These are phyloP conservation scores for Xenops minutus DNA, from an alignment of 2,797 vertebrate genomes.

Conservation along the genomic window DNA sequence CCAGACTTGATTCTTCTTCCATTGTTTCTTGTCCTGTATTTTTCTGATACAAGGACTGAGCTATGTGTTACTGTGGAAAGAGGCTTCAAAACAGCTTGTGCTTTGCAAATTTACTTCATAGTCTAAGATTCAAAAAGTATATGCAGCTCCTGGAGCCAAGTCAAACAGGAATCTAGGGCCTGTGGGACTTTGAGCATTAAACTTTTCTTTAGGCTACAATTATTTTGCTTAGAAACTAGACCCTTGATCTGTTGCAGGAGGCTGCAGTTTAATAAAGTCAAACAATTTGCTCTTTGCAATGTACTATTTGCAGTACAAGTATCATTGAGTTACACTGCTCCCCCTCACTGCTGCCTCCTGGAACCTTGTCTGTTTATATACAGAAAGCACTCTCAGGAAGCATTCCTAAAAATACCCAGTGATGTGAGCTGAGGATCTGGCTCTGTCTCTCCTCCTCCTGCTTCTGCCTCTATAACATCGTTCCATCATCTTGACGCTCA, in stretches of 20 bases:
- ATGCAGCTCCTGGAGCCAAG: neutral
- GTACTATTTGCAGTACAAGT: conserved; percentile 31
- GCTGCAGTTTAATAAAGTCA: conserved; percentile 35
- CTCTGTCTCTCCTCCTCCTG: neutral
- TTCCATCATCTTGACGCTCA: neutral
- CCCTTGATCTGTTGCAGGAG: conserved; percentile 27
- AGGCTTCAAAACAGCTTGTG: neutral
- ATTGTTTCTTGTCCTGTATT: neutral
- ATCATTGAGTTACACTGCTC: conserved; percentile 5
- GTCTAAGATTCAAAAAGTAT: neutral
- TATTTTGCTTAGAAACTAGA: conserved; percentile 38
- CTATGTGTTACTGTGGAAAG: neutral
- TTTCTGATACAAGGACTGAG: neutral
- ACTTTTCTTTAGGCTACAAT: conserved; percentile 37
- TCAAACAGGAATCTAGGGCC: conserved; percentile 7
- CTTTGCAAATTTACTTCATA: neutral
- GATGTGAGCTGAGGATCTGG: neutral
- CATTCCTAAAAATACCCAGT: conserved; percentile 44
- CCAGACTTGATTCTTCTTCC: neutral
- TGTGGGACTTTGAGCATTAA: neutral
- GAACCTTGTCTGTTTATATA: conserved; percentile 15
- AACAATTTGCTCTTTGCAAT: conserved; percentile 46
- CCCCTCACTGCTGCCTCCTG: conserved; percentile 33
- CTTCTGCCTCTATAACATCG: conserved; percentile 15
- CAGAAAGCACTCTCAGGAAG: conserved; percentile 35